Base-by-base conservation (phyloP, 2,888 invertebrate genomes). In the Andricus quercusramuli region DNA sequence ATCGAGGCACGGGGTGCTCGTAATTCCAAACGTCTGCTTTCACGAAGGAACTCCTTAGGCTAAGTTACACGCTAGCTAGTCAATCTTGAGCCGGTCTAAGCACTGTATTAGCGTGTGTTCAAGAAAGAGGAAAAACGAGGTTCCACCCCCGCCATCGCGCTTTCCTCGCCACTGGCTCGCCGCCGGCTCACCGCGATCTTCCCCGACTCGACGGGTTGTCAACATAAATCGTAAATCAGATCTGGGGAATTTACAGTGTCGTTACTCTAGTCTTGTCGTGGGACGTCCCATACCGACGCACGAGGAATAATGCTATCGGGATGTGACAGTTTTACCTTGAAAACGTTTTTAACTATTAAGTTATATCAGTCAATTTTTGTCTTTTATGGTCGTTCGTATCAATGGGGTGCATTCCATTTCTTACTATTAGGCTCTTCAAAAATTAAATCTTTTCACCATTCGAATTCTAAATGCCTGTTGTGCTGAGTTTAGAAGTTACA, bases 211-310 rank as follows among this genome's bases (percentile, higher is more conserved):
- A 70, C 70, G 47, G 47, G 25, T 44, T 47, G 70, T 51, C 70
- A 70, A 25, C 51, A 70, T 51, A 70, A 70, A 70, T 70, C 70
- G 70, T 70, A 70, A 70, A 70, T 70, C 70, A 70, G 70, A 70
- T 70, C 70, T 47, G 70, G 25, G 70, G 29, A 70, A 70, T 51
- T 70, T 70, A 70, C 70, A 47, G 51, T 70, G 47, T 70, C 70
- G 47, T 70, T 70, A 70, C 47, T 70, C 47, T 22, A 15, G 22
- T 22, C 44, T 44, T 22, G 44, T 13, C 1, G 17, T 15, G 68
- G 44, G 44, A 68, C 44, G 68, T 67, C 68, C 44, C 68, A 15
- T 44, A 37, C 44, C 68, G 25, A 68, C 66, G 41, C 41, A 41
- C n/a, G 20, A 32, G n/a, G 5, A 37, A n/a, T 37, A 67, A 68